Evolutionary conservation across 1,140 invertebrate genomes (phyloP).

Genomic region (Polypedilum vanderplanki): DNA sequence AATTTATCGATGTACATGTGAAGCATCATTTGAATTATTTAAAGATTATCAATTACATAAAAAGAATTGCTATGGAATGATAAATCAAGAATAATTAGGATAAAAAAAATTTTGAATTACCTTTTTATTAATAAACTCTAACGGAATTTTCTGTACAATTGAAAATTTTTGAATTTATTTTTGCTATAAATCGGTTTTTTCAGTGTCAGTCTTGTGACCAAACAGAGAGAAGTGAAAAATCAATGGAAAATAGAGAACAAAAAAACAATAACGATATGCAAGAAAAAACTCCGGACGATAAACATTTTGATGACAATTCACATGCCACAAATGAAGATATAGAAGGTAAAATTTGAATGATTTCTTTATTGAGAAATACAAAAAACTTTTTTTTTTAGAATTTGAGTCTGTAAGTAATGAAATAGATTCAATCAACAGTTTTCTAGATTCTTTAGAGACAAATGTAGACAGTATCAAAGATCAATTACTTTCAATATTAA

Average conservation of each 20-base stretch:
- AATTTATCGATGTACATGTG: neutral
- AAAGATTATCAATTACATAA: neutral
- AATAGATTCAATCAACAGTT: neutral
- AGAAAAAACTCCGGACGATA: neutral
- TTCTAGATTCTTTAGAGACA: neutral
- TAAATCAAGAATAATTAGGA: neutral
- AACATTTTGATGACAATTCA: neutral
- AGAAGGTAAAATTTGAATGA: neutral
- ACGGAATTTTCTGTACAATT: neutral
- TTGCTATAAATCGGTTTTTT: neutral
- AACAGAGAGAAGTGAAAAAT: neutral
- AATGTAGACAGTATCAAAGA: conserved; percentile 22
- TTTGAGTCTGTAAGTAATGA: neutral
- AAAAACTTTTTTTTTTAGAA: neutral
- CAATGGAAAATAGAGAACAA: neutral
- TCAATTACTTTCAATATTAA: neutral
- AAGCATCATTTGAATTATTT: neutral
- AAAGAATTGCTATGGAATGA: neutral
- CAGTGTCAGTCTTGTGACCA: neutral
- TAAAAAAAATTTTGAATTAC: neutral
- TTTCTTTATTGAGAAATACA: neutral
- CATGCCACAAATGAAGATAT: neutral
- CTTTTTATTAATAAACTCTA: neutral
- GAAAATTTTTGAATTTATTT: neutral
- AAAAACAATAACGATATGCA: neutral